Evolutionary conservation across 2,797 vertebrate genomes (phyloP).

Genomic region (Sebastes trivittatus): DNA sequence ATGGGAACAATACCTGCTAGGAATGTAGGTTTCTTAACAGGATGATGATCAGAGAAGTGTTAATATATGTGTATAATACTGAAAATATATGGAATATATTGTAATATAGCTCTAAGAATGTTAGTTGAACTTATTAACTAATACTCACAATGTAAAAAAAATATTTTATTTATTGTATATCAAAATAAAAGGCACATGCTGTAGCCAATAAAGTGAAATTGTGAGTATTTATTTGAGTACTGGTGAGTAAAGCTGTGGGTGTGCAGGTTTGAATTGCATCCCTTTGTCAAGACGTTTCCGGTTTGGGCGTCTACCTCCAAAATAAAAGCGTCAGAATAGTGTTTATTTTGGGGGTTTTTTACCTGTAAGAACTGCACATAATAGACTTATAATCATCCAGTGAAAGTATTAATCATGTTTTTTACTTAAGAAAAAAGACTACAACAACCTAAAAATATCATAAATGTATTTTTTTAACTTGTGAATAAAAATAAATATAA

Average conservation of each 20-base stretch:
- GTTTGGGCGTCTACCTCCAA: slow-evolving; percentile 31
- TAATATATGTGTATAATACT: background rate
- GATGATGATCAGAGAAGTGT: background rate
- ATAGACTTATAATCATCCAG: background rate
- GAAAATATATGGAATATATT: background rate
- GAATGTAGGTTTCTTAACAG: background rate
- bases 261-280: background rate
- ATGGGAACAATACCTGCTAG: slow-evolving; percentile 3
- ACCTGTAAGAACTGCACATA: background rate
- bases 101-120: background rate
- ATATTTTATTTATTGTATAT: background rate
- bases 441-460: no score
- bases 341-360: no score
- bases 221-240: background rate
- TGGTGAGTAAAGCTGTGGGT: background rate
- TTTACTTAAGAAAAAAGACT: no score
- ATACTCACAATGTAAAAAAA: background rate
- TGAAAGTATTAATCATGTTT: no score
- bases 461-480: no score
- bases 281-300: background rate
- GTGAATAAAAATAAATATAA: no score
- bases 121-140: background rate
- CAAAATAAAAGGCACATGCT: background rate
- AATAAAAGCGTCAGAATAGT: slow-evolving; percentile 33
- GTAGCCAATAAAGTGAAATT: background rate